Base-by-base conservation (phyloP, 2,888 invertebrate species). In the Phaonia tiefii region DNA sequence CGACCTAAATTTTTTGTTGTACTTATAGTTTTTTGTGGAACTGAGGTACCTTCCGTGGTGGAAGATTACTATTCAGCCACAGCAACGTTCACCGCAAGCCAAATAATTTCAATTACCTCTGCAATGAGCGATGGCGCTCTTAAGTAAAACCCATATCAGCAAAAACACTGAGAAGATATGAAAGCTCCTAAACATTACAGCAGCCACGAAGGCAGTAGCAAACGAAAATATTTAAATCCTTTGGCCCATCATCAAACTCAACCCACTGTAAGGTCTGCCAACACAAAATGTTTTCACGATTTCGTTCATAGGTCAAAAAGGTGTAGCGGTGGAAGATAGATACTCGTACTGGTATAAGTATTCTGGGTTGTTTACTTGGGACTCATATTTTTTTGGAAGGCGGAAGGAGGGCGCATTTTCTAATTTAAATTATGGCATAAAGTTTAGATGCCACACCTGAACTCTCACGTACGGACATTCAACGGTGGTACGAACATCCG, bases 371-470 rank as follows among this genome's bases (percentile, higher is more conserved):
- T 8, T 31, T 31, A 31, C 31, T 31, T n/a, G n/a, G 54, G 25
- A 70, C 58, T 71, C 66, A 22, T 54, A 11, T 54, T 17, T 51
- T 69, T 31, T 39, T 44, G 44, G 20, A 11, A 13, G 54, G 51
- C 70, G 76, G 74, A 42, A 44, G 46, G 73, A 20, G 51, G 65
- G 11, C 17, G 58, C 31, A 44, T 73, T 80, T 77, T 77, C 77
- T 80, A 80, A 80, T 80, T 80, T 80, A 77, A 75, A 80, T 77
- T 80, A 77, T 77, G 77, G 66, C 80, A 71, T 67, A 71, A 77
- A 72, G 72, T 80, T 49, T 72, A 72, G 63, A 80, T 72, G 54
- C 72, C 49, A 73, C 39, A 70, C 69, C 80, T 76, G 65, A 80
- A 76, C 56, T 70, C 25, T 11, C 70, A 70, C 73, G 76, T 58